Conservation (phyloP, 53 echinoderm and acorn worm species). For the Paracentrotus lividus region DNA sequence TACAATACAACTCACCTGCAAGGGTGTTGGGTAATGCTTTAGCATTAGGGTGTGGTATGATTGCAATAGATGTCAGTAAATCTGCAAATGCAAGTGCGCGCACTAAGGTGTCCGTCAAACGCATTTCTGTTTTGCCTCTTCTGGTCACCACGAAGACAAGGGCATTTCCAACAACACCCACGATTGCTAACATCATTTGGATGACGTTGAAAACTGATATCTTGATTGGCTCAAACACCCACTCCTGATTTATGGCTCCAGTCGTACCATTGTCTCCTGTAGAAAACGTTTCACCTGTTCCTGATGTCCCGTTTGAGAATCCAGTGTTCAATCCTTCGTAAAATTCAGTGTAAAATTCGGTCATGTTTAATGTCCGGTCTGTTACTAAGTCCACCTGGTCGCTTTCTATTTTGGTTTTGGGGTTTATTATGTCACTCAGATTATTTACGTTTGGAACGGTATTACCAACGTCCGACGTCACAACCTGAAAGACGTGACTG, state of each 20-base stretch:
- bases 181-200: background rate
- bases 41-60: background rate
- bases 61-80: background rate
- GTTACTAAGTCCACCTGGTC: background rate
- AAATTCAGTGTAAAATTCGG: background rate
- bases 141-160: background rate
- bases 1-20: constrained; percentile 49
- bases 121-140: background rate
- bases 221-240: background rate
- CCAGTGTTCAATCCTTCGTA: background rate
- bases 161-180: constrained; percentile 1
- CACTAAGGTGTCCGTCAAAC: background rate
- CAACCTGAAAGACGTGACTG: no score
- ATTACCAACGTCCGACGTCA: no score
- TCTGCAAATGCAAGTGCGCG: constrained; percentile 11
- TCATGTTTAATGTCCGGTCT: background rate
- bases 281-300: background rate
- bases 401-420: no score
- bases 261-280: background rate
- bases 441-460: no score
- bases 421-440: no score
- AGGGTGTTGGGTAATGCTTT: background rate
- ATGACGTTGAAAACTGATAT: background rate
- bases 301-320: background rate
- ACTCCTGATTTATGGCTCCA: background rate